Evolutionary conservation across 2,888 invertebrate genomes (phyloP), one percentile per base, ranked within the genome.

Genomic region (Rapana venosa): DNA sequence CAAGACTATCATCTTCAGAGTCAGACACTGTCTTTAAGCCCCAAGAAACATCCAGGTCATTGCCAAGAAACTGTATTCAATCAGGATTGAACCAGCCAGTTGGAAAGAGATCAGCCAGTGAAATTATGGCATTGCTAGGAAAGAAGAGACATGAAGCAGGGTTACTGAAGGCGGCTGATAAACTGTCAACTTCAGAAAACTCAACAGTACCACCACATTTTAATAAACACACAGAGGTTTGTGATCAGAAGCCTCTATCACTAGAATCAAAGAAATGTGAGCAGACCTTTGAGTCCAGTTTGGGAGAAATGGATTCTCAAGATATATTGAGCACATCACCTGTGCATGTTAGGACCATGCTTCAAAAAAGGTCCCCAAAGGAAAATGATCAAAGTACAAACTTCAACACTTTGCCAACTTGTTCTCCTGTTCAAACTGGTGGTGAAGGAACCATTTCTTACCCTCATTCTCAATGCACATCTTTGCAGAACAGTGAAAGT

Each of bases 81-180:
- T 30, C 56, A 36, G 77, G n/a, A 32, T 1, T 47, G 30, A 81
- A 47, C 32, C 20, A 13, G 20, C 36, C 85, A 13, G 47, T 22
- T 70, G 85, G 30, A 1, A 89, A 89, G 70, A 70, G 90, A 26
- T 61, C 88, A 8, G 56, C 88, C 22, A 85, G 58, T 88, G 85
- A 90, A 22, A 90, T 90, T 4, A 61, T 90, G 88, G 90, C 90
- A 58, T 77, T 90, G 20, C 77, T 90, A 15, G 88, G 88, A 86
- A 74, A 85, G n/a, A 85, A 85, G 66, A 35, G 81, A 30, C 61
- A 15, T 58, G n/a, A 56, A 1, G 30, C 35, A 32, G 61, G 8
- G 1, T 2, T 17, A 5, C 22, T 66, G 66, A 66, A 22, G 36
- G 8, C 84, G 22, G 58, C 84, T n/a, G 58, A 30, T 5, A 58